Base-by-base conservation (phyloP, 2,113 vertebrate genomes). In the Dendrocopos noguchii region DNA sequence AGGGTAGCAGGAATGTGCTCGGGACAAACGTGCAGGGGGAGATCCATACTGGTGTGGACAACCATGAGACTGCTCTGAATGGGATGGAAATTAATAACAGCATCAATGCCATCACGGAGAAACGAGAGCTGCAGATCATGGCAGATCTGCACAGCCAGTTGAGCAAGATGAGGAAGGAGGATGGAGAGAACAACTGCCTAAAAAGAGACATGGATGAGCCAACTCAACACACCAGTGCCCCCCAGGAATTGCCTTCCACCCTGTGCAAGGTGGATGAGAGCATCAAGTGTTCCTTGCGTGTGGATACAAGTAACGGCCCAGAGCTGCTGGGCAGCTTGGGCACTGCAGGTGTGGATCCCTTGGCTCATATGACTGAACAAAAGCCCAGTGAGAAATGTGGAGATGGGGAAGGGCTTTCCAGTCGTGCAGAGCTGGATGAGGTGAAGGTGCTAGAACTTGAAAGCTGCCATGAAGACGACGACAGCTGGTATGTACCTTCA, bases 371-470 rank as follows among this genome's bases (percentile, higher is more conserved):
- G 42, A 77, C 56, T 1, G 74, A 66, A 77, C 92, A 82, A 9
- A 80, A 29, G 8, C 89, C 91, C 46, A 12, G 39, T 21, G 97
- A 84, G 10, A 96, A 94, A 25, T 81, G 96, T 31, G 93, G 95
- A 7, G 98, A 95, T 3, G 64, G 97, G 2, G 97, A 98, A 95
- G 33, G 36, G 17, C 34, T 94, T 4, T 46, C 70, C 0, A 59
- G 39, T 8, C 94, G 97, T 22, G 94, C 94, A 0, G 97, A 98
- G 5, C 97, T 99, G 94, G 99, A 99, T 65, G 98, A 98, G 80
- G 98, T 98, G 80, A 98, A 98, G 46, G 97, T 98, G 83, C 91
- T 99, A 2, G 98, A 99, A 88, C 97, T 99, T 80, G 98, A 98
- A 50, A 98, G 97, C 15, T 98, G 97, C 91, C 96, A 85, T 1